Evolutionary conservation across 2,888 invertebrate genomes (phyloP).

Genomic region (Drosophila robusta): DNA sequence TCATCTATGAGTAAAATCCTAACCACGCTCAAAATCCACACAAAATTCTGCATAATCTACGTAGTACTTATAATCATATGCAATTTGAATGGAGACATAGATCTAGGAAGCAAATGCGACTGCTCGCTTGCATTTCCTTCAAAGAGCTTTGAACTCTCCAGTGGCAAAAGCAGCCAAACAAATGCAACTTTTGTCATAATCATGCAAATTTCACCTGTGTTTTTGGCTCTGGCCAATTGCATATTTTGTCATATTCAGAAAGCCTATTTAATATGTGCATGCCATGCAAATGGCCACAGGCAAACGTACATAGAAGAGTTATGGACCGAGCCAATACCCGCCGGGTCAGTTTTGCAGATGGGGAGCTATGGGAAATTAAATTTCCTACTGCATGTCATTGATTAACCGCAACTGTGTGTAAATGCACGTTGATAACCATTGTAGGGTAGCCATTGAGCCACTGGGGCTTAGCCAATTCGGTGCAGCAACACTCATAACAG

Average conservation of each 20-base stretch:
- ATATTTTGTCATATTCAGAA: constrained; percentile 76
- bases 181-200: constrained; percentile 68
- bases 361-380: neutral
- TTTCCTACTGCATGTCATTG: neutral
- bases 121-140: constrained; percentile 13
- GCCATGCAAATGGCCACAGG: constrained; percentile 66
- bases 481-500: constrained; percentile 73
- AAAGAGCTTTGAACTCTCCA: constrained; percentile 54
- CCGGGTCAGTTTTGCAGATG: constrained; percentile 19
- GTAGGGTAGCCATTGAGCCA: constrained; percentile 66
- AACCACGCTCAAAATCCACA: neutral
- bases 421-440: constrained; percentile 18
- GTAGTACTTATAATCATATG: constrained; percentile 25
- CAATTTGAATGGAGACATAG: constrained; percentile 41
- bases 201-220: constrained; percentile 77
- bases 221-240: constrained; percentile 52
- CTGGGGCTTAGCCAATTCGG: constrained; percentile 61
- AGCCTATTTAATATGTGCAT: constrained; percentile 79
- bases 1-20: neutral
- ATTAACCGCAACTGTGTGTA: neutral
- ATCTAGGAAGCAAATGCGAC: constrained; percentile 38
- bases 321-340: constrained; percentile 56
- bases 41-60: constrained; percentile 28
- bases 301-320: constrained; percentile 48
- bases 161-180: constrained; percentile 21